Evolutionary conservation across 2,888 invertebrate species (phyloP), one percentile per base, ranked within the genome.

Genomic region (Troides oblongomaculatus): DNA sequence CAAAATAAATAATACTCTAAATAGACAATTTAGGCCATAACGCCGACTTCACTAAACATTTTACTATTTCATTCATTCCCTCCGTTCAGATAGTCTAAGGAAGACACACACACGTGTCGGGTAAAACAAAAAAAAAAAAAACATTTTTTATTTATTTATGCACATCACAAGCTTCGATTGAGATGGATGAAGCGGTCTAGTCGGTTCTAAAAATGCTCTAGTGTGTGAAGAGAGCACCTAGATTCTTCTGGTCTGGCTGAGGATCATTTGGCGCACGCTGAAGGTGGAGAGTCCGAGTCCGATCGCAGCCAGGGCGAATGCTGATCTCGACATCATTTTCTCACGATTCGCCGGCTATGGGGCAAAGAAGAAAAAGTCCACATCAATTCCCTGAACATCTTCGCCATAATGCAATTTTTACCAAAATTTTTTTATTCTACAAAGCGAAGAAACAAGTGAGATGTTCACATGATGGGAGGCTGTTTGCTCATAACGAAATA

Each of bases 241-340:
- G 81, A 92, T 79, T 78, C 92, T 81, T 77, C 90, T 85, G 74
- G 88, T 81, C 74, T 93, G 93, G 78, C 83, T 88, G 72, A 93
- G 82, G 77, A 93, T 85, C 93, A 94, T 93, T 78, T 94, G 94
- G 78, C 94, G 94, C 66, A 94, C 90, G 86, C 94, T 94, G 85
- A 94, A 94, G 60, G 94, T 93, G 72, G 94, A 94, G 1, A 94
- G 83, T 25, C 93, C 94, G 30, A 94, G 90, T 63, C 94, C 94
- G 68, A 94, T 82, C 10, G 94, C 90, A 8, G 94, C 94, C 71
- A 94, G 84, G 68, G 93, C 84, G 62, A 94, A 79, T 23, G 94
- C 94, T 1, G 94, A 94, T 74, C 93, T 87, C 67, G 93, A 92
- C 85, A 94, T 90, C 86, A 90, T 88, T 76, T 93, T 93, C 82